Percentiles rank a stretch among this genome's conserved stretches.
Evolutionary conservation across 1,140 invertebrate genomes (phyloP).

Genomic region (Venturia canescens): DNA sequence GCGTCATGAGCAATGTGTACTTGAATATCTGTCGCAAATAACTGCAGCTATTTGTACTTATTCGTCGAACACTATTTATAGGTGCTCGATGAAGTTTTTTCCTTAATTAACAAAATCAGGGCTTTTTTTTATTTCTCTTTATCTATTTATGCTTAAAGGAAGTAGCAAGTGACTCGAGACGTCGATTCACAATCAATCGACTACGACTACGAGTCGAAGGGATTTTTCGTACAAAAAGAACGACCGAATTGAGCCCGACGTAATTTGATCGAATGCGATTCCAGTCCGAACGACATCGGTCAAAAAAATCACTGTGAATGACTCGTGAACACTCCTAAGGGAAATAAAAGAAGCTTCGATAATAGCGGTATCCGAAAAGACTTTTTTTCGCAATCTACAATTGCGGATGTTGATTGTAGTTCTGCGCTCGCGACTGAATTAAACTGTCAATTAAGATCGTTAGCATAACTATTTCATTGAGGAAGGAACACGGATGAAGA

Average conservation of each 20-base stretch:
- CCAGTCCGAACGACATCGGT: no score
- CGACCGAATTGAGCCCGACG: background rate
- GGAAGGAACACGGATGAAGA: constrained; percentile 4
- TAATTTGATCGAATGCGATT: background rate
- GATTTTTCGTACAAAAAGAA: background rate
- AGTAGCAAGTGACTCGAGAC: background rate
- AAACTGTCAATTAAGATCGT: constrained; percentile 28
- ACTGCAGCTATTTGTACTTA: background rate
- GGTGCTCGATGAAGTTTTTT: background rate
- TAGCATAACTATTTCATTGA: constrained; percentile 37
- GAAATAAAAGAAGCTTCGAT: background rate
- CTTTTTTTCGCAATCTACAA: background rate
- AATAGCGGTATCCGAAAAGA: background rate
- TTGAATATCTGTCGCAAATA: constrained; percentile 11
- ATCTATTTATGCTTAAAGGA: no score
- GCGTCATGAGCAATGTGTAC: background rate
- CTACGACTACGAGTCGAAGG: background rate
- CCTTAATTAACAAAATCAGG: background rate
- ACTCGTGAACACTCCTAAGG: background rate
- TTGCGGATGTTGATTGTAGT: constrained; percentile 19
- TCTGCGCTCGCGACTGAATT: constrained; percentile 32
- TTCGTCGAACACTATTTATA: constrained; percentile 2
- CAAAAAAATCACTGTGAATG: no score
- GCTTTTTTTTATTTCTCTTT: background rate
- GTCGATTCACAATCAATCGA: background rate